Evolutionary conservation across 1,140 invertebrate species (phyloP).

Genomic region (Drosophila lacteicornis): DNA sequence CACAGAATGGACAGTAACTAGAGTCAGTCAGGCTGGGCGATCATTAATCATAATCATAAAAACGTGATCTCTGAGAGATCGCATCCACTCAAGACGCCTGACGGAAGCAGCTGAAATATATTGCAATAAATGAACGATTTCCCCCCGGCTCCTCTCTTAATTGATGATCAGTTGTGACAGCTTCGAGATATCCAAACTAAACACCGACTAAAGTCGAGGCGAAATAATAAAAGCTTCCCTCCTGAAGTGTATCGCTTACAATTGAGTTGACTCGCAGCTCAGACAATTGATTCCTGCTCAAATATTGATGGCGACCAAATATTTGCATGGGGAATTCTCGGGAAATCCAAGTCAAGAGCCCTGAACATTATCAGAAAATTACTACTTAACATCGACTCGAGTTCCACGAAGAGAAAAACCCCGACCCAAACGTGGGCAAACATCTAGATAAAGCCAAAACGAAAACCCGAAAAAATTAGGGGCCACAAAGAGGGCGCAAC

Average conservation of each 20-base stretch:
- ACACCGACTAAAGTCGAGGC: constrained; percentile 18
- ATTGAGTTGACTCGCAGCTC: constrained; percentile 39
- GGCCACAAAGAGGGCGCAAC: constrained; percentile 56
- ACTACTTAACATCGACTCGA: constrained; percentile 78
- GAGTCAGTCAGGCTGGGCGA: constrained; percentile 26
- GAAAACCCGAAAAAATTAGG: constrained; percentile 22
- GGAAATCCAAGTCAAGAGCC: constrained; percentile 32
- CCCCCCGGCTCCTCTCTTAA: constrained; percentile 37
- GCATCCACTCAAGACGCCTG: constrained; percentile 36
- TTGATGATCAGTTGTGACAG: constrained; percentile 78
- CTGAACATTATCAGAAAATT: constrained; percentile 77
- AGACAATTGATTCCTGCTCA: constrained; percentile 24
- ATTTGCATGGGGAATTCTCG: constrained; percentile 61
- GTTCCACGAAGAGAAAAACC: constrained; percentile 65
- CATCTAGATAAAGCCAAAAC: constrained; percentile 75
- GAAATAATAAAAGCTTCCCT: constrained; percentile 20
- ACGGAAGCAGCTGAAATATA: constrained; percentile 70
- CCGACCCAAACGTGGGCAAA: constrained; percentile 56
- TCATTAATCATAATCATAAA: constrained; percentile 76
- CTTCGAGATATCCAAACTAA: constrained; percentile 30
- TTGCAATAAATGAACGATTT: constrained; percentile 43
- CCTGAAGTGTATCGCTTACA: constrained; percentile 63
- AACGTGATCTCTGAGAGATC: constrained; percentile 52
- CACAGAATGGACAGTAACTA: constrained; percentile 41
- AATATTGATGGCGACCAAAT: constrained; percentile 68